These are phyloP conservation scores for Condylostylus longicornis DNA, from an alignment of 1,140 invertebrate species.

Conservation along the genomic window DNA sequence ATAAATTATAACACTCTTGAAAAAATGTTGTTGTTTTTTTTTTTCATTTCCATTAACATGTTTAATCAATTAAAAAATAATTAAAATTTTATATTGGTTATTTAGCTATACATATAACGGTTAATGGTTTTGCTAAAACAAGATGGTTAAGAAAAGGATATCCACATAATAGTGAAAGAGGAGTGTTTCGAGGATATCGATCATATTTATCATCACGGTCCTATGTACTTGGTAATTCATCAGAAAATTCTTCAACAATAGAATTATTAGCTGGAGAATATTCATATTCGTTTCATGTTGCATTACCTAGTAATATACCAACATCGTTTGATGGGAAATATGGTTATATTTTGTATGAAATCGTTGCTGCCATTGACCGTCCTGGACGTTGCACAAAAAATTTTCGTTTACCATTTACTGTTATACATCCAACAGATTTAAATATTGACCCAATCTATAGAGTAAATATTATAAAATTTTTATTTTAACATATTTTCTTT, in stretches of 20 bases:
- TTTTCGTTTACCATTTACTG: conserved; percentile 54
- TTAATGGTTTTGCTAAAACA: conserved; percentile 31
- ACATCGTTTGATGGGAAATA: conserved; percentile 59
- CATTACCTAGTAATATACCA: conserved; percentile 42
- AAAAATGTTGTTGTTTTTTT: background rate
- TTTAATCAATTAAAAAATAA: no score
- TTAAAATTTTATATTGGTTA: no score
- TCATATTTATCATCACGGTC: conserved; percentile 29
- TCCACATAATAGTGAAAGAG: conserved; percentile 28
- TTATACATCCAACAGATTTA: conserved; percentile 57
- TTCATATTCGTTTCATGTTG: conserved; percentile 42
- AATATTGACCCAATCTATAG: conserved; percentile 40
- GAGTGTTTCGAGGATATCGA: conserved; percentile 28
- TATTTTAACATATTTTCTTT: background rate
- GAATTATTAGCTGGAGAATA: conserved; percentile 41
- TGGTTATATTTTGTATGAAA: conserved; percentile 52
- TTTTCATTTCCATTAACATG: no score
- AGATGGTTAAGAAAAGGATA: conserved; percentile 32
- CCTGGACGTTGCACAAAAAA: conserved; percentile 61
- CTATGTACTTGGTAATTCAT: conserved; percentile 21
- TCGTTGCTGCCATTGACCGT: conserved; percentile 52
- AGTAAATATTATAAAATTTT: conserved; percentile 9
- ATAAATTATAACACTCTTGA: no score
- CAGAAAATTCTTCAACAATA: conserved; percentile 16
- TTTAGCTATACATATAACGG: conserved; percentile 28